Evolutionary conservation across 2,113 vertebrate species (phyloP).

Genomic region (Athene noctua): DNA sequence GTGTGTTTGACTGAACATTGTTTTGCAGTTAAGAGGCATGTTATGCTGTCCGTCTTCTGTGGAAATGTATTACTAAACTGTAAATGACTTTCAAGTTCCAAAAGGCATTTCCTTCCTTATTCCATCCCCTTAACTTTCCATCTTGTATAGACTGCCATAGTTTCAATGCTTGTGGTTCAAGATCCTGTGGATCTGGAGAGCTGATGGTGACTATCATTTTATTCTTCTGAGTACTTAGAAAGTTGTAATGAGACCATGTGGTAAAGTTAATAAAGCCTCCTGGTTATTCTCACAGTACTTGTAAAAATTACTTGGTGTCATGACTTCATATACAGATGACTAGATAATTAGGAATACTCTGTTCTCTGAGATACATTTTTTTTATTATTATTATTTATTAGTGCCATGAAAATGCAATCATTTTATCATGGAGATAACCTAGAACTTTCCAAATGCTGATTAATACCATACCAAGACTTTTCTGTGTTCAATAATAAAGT

Average conservation of each 20-base stretch:
- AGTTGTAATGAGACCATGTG: constrained; percentile 33
- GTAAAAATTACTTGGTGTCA: constrained; percentile 15
- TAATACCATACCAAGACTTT: background rate
- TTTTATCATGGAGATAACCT: background rate
- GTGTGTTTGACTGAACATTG: background rate
- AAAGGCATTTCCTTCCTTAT: background rate
- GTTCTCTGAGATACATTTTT: background rate
- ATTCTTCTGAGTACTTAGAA: constrained; percentile 43
- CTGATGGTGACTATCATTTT: background rate
- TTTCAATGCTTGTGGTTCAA: background rate
- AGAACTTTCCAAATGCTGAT: background rate
- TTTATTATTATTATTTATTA: background rate
- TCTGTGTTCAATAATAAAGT: background rate
- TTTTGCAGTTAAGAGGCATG: background rate
- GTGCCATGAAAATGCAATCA: background rate
- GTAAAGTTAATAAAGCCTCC: constrained; percentile 28
- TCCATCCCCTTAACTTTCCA: background rate
- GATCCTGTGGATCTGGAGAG: background rate
- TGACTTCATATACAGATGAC: constrained; percentile 37
- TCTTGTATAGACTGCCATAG: background rate
- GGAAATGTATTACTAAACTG: background rate
- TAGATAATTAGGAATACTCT: background rate
- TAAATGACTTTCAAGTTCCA: background rate
- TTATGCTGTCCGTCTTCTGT: background rate
- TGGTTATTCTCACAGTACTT: constrained; percentile 35